These are phyloP conservation scores for Diplolepis rosae DNA, from an alignment of 2,888 invertebrate genomes.

Conservation along the genomic window DNA sequence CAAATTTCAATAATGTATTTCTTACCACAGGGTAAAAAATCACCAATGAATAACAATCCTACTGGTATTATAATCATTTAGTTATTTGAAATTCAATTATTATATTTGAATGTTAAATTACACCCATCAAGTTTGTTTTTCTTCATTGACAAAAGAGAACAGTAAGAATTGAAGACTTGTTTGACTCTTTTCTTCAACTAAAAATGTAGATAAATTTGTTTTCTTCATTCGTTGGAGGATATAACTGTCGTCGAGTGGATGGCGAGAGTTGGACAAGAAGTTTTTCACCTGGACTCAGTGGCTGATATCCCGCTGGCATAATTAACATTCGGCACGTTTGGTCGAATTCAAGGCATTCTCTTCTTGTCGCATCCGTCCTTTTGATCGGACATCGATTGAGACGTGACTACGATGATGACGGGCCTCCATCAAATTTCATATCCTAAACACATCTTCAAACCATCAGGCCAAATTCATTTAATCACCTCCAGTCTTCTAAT, in stretches of 20 bases:
- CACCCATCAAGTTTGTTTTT: neutral
- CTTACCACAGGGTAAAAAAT: too few relatives aligned
- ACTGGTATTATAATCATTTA: too few relatives aligned
- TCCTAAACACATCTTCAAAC: slow-evolving; percentile 7
- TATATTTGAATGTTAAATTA: too few relatives aligned
- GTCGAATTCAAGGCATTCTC: slow-evolving; percentile 48
- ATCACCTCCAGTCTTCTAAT: neutral
- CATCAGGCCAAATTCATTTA: neutral
- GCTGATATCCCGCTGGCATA: slow-evolving; percentile 58
- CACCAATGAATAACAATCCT: too few relatives aligned
- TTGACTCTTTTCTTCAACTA: slow-evolving; percentile 42
- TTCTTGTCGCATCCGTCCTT: slow-evolving; percentile 47
- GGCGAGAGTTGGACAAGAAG: slow-evolving; percentile 50
- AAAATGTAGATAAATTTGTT: slow-evolving; percentile 42
- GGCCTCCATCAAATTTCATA: neutral
- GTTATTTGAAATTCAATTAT: too few relatives aligned
- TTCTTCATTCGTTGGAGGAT: slow-evolving; percentile 17
- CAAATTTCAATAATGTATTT: too few relatives aligned
- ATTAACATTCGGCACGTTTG: slow-evolving; percentile 71
- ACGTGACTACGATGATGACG: slow-evolving; percentile 62
- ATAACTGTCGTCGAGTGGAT: slow-evolving; percentile 37
- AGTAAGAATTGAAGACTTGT: slow-evolving; percentile 42
- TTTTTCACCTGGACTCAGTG: slow-evolving; percentile 58
- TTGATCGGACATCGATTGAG: slow-evolving; percentile 61
- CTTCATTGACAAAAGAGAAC: slow-evolving; percentile 41